Evolutionary conservation across 1,140 invertebrate species (phyloP), one percentile per base, ranked within the genome.

Genomic region (Drusus annulatus): DNA sequence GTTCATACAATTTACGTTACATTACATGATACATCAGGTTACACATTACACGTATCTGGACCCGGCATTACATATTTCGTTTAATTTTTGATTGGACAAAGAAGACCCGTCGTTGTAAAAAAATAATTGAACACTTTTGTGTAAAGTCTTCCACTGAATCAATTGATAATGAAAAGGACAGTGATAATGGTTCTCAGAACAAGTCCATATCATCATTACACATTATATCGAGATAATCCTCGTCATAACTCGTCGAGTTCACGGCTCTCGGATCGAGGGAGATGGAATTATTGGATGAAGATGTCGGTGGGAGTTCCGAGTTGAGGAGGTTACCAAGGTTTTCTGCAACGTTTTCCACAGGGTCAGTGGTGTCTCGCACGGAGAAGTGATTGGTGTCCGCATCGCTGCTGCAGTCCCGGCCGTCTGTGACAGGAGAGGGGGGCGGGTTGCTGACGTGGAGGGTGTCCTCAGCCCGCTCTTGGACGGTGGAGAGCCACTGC

Each of bases 341-440:
- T 86, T 88, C 78, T 82, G 85, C 17, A 76, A 81, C 3, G 81
- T 84, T 31, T 82, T 85, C 76, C 86, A 85, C 16, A 19, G 73
- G 16, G 36, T 88, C 78, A 82, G 85, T n/a, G 76, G 80, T 3
- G 81, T 84, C 28, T 82, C 85, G 74, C 86, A 85, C 16, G 23
- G 73, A 19, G 78, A 83, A 63, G 82, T 84, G 80, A 90, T 91
- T 90, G 15, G 88, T 87, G 80, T 90, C 88, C 13, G 90, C 90
- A 84, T 94, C 93, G 76, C 93, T 93, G 74, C 93, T 92, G 85
- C 93, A 92, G 84, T 94, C 94, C 23, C 93, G 92, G 79, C 92
- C 91, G 86, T 94, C 93, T 0, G 93, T 95, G 50, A 93, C 94
- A 4, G 94, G 94, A 45, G 94, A 95, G 13, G 94, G 94, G 15